Conservation (phyloP, 2,888 invertebrate species). For the Atethmia centrago region DNA sequence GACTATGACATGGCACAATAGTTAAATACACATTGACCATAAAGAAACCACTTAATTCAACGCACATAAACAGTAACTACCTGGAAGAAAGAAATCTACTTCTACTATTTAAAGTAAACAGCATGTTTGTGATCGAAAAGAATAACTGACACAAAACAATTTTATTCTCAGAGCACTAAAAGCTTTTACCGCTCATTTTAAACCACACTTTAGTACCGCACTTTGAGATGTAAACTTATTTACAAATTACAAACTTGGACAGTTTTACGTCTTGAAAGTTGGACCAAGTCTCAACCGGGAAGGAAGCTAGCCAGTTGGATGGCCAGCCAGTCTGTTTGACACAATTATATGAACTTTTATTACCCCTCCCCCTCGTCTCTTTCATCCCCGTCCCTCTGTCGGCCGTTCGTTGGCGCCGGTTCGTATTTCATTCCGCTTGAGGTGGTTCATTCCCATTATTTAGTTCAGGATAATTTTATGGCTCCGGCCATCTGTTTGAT, state of each 20-base stretch:
- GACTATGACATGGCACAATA: constrained; percentile 3
- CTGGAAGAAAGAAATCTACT: neutral
- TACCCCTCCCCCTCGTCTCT: neutral
- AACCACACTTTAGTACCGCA: constrained; percentile 7
- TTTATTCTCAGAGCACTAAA: neutral
- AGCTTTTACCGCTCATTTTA: constrained; percentile 28
- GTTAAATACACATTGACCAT: neutral
- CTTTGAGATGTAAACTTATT: constrained; percentile 37
- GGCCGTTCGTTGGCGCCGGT: constrained; percentile 35
- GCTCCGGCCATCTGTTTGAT: constrained; percentile 51
- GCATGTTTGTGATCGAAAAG: neutral
- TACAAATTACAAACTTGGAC: constrained; percentile 44
- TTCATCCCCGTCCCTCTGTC: neutral
- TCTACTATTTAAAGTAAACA: too few relatives aligned
- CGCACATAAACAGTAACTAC: neutral
- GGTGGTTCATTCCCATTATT: constrained; percentile 55
- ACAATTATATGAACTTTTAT: constrained; percentile 58
- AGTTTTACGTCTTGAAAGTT: constrained; percentile 27
- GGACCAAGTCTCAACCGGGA: constrained; percentile 2
- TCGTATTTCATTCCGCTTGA: constrained; percentile 58
- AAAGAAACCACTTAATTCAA: neutral
- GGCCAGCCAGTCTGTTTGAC: constrained; percentile 36
- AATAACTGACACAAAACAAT: neutral
- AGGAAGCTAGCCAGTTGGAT: constrained; percentile 19
- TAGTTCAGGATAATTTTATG: constrained; percentile 52